These are phyloP conservation scores for Chinchilla lanigera DNA, from an alignment of 2,113 vertebrate genomes.

Conservation along the genomic window DNA sequence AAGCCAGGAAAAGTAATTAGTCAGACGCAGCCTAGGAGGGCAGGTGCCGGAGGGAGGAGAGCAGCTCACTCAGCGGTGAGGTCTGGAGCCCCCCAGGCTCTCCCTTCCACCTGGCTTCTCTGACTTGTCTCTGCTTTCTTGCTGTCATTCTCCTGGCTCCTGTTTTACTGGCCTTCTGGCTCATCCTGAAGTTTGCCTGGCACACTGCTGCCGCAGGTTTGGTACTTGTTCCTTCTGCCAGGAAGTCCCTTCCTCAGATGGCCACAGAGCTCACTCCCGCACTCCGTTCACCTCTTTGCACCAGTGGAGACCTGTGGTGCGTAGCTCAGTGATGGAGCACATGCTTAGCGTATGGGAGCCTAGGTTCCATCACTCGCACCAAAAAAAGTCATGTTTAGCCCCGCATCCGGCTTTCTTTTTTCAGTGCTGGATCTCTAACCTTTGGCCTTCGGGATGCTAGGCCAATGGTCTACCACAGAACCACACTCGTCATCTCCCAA, in stretches of 20 bases:
- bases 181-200: not conserved
- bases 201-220: not conserved
- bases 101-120: not conserved
- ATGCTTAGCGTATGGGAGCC: not conserved
- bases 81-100: not conserved
- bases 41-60: not conserved
- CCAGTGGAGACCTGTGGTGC: not conserved
- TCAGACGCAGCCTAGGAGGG: not conserved
- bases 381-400: too few relatives aligned
- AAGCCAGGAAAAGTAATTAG: not conserved
- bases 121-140: too few relatives aligned
- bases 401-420: not conserved
- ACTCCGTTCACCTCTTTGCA: not conserved
- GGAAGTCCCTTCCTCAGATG: not conserved
- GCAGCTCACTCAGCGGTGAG: not conserved
- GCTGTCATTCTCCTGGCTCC: not conserved
- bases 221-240: not conserved
- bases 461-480: not conserved
- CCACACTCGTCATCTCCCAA: fast-evolving
- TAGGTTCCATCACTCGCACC: not conserved
- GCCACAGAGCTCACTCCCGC: not conserved
- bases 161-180: not conserved
- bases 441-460: not conserved
- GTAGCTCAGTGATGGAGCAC: not conserved
- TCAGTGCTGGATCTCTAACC: not conserved